Conservation (phyloP, 2,797 vertebrate genomes). For the Nannoperca australis region DNA sequence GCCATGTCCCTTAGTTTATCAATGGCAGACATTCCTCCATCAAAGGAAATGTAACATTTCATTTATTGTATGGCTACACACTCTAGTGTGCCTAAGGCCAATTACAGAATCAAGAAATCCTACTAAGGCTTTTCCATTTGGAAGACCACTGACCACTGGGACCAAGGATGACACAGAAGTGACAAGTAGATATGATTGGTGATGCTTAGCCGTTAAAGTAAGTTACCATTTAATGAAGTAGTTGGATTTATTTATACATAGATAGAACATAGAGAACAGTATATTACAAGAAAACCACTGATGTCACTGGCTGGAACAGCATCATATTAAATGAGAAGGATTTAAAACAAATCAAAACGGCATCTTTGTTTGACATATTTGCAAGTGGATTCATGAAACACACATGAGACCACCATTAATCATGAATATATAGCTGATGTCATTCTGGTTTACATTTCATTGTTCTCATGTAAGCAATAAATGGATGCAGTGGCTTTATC, state of each 20-base stretch:
- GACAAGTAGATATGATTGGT: conserved; percentile 72
- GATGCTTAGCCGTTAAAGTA: conserved; percentile 6
- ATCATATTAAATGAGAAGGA: conserved; percentile 1
- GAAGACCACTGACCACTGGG: conserved; percentile 77
- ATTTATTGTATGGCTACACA: background rate
- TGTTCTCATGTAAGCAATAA: background rate
- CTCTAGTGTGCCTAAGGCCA: background rate
- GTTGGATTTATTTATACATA: conserved; percentile 5
- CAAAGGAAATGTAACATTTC: background rate
- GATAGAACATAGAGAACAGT: background rate
- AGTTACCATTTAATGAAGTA: conserved; percentile 6
- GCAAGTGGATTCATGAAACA: background rate
- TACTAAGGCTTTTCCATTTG: background rate
- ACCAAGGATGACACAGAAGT: conserved; percentile 87
- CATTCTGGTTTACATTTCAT: background rate
- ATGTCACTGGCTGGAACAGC: background rate
- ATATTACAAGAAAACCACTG: background rate
- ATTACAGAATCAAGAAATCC: background rate
- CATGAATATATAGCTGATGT: background rate
- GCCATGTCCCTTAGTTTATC: background rate
- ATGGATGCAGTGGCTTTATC: background rate
- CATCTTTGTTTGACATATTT: background rate
- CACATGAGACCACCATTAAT: background rate
- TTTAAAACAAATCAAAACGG: background rate
- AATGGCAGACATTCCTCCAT: background rate